A percentile compares a stretch with the other conserved stretches of the same genome.
Evolutionary conservation across 2,113 vertebrate species (phyloP).

Genomic region (Triplophysa siluroides): DNA sequence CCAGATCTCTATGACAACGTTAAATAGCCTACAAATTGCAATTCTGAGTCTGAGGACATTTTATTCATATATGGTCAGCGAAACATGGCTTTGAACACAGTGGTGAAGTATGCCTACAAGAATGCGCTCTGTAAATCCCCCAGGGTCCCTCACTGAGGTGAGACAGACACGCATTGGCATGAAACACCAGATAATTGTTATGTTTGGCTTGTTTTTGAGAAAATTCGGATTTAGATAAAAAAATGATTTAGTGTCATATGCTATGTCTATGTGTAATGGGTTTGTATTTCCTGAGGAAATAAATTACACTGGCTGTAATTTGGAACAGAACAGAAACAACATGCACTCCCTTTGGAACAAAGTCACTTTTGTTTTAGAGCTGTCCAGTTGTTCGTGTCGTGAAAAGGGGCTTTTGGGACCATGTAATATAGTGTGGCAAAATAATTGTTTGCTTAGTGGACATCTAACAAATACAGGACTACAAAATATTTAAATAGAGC

Average conservation of each 20-base stretch:
- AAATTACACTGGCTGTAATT: constrained; percentile 19
- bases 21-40: neutral
- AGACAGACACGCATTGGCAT: neutral
- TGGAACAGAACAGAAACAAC: neutral
- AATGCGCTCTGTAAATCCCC: constrained; percentile 49
- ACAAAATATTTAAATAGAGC: no score
- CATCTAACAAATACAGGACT: neutral
- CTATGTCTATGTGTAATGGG: neutral
- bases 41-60: constrained; percentile 6
- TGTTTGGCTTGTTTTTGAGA: neutral
- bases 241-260: neutral
- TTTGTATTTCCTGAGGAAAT: constrained; percentile 15
- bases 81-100: neutral
- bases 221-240: neutral
- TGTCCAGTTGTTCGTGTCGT: neutral
- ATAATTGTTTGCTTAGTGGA: constrained; percentile 14
- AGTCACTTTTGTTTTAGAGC: constrained; percentile 30
- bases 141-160: constrained; percentile 12
- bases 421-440: constrained; percentile 36
- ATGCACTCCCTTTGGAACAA: constrained; percentile 33
- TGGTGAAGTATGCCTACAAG: constrained; percentile 45
- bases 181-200: neutral
- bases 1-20: neutral
- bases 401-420: constrained; percentile 36
- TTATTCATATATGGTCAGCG: constrained; percentile 49